These are phyloP conservation scores for Nemoura dubitans DNA, from an alignment of 2,888 invertebrate species.

Conservation along the genomic window DNA sequence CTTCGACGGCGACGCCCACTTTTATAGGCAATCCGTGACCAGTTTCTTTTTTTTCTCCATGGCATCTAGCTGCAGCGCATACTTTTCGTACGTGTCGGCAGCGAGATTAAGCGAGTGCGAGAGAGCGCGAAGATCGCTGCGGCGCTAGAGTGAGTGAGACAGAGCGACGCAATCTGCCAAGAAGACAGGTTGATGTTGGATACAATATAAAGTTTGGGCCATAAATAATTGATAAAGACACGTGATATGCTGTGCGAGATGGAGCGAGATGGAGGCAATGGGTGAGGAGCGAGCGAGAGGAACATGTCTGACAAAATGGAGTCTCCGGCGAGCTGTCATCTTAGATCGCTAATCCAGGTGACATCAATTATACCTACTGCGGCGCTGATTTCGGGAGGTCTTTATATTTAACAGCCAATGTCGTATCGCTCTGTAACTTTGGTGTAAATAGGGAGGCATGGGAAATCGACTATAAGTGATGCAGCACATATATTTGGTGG, in stretches of 20 bases:
- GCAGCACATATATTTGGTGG: no score
- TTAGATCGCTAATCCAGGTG: background rate
- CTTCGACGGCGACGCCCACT: conserved; percentile 7
- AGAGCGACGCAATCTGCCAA: background rate
- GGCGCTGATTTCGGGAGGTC: no score
- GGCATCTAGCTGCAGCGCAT: background rate
- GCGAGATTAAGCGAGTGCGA: conserved; percentile 29
- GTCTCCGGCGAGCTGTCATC: conserved; percentile 16
- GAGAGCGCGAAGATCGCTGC: background rate
- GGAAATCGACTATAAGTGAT: no score
- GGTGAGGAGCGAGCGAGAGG: conserved; percentile 34
- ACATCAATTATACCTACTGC: background rate
- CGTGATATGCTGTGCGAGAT: background rate
- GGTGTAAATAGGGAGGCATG: no score
- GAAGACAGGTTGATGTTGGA: conserved; percentile 15
- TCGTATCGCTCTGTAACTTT: no score
- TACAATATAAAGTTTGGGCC: conserved; percentile 31
- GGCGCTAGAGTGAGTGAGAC: conserved; percentile 14
- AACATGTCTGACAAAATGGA: conserved; percentile 42
- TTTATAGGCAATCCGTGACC: conserved; percentile 41
- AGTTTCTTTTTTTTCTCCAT: conserved; percentile 15
- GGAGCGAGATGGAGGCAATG: conserved; percentile 30
- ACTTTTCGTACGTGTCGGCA: background rate
- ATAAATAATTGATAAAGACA: conserved; percentile 38
- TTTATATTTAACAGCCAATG: no score